Percentiles rank a stretch among this genome's conserved stretches.
Evolutionary conservation across 2,113 vertebrate species (phyloP).

Genomic region (Dicerorhinus sumatrensis): DNA sequence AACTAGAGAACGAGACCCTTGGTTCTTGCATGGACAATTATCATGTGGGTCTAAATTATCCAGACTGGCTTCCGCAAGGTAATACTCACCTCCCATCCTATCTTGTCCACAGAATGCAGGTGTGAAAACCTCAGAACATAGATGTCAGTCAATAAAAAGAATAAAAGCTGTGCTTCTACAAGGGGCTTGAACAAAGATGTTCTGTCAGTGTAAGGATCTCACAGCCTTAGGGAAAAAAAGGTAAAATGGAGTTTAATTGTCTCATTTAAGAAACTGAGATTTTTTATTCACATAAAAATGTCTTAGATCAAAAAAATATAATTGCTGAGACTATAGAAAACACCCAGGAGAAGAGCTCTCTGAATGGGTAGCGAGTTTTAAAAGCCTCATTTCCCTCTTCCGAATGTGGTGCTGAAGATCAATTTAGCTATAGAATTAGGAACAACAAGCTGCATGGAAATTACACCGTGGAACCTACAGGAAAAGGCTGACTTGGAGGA

Average conservation of each 20-base stretch:
- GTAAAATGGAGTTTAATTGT: constrained; percentile 26
- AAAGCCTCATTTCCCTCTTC: neutral
- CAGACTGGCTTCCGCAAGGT: fast-evolving
- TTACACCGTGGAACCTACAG: neutral
- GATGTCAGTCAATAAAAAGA: neutral
- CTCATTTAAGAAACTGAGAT: constrained; percentile 47
- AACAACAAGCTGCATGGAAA: neutral
- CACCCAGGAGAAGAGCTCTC: constrained; percentile 2
- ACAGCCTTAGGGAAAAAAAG: neutral
- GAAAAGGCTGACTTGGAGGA: neutral
- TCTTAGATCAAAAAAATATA: neutral
- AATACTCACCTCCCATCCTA: neutral
- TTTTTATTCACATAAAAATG: constrained; percentile 44
- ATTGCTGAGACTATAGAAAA: neutral
- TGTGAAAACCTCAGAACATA: neutral
- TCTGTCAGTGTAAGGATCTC: neutral
- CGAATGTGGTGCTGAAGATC: neutral
- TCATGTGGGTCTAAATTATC: neutral
- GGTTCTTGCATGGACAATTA: fast-evolving
- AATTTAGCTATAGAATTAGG: neutral
- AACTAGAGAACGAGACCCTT: neutral
- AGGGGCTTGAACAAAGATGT: neutral
- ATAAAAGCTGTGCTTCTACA: neutral
- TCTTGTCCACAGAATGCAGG: neutral
- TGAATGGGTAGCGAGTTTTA: neutral